Percentiles rank a stretch among this genome's conserved stretches.
Conservation (phyloP, 2,888 invertebrate species). For the Leucoptera coffeella region DNA sequence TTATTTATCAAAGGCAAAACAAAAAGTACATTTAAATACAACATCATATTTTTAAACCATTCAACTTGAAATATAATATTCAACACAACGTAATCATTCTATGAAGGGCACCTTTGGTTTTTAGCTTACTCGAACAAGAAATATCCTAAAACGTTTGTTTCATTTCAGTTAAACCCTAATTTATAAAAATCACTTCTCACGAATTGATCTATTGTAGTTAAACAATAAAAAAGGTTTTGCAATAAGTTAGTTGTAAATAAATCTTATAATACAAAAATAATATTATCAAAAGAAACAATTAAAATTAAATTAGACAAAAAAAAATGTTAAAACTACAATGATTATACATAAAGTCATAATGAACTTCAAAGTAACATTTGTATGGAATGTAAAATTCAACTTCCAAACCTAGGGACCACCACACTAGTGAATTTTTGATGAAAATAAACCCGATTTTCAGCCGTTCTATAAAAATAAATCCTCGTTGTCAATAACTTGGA, state of each 20-base stretch:
- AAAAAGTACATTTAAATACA: slow-evolving; percentile 44
- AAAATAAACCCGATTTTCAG: too few species aligned
- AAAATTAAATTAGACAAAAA: slow-evolving; percentile 40
- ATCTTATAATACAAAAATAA: slow-evolving; percentile 42
- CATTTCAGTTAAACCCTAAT: slow-evolving; percentile 43
- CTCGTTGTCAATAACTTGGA: too few species aligned
- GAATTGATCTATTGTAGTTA: too few species aligned
- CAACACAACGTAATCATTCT: slow-evolving; percentile 52
- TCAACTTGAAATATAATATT: slow-evolving; percentile 50
- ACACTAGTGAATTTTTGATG: too few species aligned
- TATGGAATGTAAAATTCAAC: too few species aligned
- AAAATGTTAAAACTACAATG: too few species aligned
- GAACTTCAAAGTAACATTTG: too few species aligned
- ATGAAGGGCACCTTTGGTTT: slow-evolving; percentile 84
- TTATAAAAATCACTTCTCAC: too few species aligned
- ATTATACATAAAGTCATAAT: too few species aligned
- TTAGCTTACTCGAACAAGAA: slow-evolving; percentile 63
- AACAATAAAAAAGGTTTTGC: too few species aligned
- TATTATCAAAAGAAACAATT: slow-evolving; percentile 30
- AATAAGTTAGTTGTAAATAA: slow-evolving; percentile 50
- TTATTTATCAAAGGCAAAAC: slow-evolving; percentile 39
- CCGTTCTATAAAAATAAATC: too few species aligned
- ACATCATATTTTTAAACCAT: slow-evolving; percentile 47
- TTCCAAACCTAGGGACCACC: too few species aligned
- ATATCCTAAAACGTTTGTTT: slow-evolving; percentile 50